These are phyloP conservation scores for Euura saliciscinereae DNA, from an alignment of 1,140 invertebrate genomes.

Conservation along the genomic window DNA sequence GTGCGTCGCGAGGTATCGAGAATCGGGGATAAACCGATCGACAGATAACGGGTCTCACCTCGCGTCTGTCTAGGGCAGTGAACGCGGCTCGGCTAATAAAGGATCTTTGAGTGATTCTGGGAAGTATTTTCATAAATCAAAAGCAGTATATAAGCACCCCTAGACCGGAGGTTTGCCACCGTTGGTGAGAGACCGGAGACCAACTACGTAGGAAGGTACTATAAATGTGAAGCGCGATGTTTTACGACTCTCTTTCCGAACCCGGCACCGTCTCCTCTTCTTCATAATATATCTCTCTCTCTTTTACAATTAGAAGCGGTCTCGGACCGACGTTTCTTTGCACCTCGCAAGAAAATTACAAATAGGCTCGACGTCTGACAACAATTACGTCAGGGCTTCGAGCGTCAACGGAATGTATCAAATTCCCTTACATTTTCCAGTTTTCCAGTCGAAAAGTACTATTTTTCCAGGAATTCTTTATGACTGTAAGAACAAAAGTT, in stretches of 20 bases:
- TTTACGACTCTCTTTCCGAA: not conserved
- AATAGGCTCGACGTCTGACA: not conserved
- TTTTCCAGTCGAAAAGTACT: not conserved
- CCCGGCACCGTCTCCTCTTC: slow-evolving; percentile 16
- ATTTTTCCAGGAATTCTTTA: too few relatives aligned
- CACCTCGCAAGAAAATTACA: not conserved
- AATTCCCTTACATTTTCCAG: too few relatives aligned
- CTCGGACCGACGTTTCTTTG: not conserved
- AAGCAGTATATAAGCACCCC: not conserved
- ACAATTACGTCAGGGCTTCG: not conserved
- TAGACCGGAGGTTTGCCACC: slow-evolving; percentile 1
- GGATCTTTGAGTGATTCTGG: not conserved
- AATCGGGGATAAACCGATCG: not conserved
- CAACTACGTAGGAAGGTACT: not conserved
- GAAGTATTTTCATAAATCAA: slow-evolving; percentile 7
- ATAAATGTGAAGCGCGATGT: slow-evolving; percentile 1
- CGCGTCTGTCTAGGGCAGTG: not conserved
- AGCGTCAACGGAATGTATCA: not conserved
- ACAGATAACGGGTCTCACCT: not conserved
- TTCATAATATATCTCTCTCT: slow-evolving; percentile 12
- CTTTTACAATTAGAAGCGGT: slow-evolving; percentile 10
- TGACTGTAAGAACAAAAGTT: too few relatives aligned
- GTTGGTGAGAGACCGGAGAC: not conserved
- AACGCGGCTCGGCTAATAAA: slow-evolving; percentile 1
- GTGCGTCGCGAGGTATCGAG: not conserved